A percentile compares a stretch with the other conserved stretches of the same genome.
Evolutionary conservation across 2,888 invertebrate genomes (phyloP).

Genomic region (Melipona bicolor): DNA sequence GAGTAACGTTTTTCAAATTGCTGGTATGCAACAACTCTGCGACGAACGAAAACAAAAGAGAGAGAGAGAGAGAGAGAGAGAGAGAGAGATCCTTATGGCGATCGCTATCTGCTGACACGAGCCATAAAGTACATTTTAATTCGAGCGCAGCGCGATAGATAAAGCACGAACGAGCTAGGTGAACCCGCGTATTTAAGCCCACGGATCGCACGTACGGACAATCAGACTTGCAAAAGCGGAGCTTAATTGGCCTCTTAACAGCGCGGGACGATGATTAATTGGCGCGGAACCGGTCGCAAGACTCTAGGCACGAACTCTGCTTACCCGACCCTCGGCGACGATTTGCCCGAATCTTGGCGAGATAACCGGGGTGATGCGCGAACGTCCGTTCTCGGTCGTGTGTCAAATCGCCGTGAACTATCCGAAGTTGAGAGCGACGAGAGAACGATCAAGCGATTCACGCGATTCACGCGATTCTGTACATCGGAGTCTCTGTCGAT

Average conservation of each 20-base stretch:
- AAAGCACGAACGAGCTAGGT: constrained; percentile 45
- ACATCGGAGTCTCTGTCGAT: not conserved
- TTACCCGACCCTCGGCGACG: constrained; percentile 3
- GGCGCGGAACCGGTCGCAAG: constrained; percentile 63
- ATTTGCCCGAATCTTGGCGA: constrained; percentile 29
- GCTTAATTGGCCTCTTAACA: constrained; percentile 78
- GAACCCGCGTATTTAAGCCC: constrained; percentile 41
- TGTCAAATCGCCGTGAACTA: constrained; percentile 43
- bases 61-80: not conserved
- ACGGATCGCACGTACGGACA: constrained; percentile 69
- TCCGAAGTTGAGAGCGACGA: not conserved
- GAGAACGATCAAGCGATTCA: not conserved
- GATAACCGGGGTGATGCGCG: constrained; percentile 22
- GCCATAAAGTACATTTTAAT: constrained; percentile 75
- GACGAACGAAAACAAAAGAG: not conserved
- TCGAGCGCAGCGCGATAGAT: constrained; percentile 63
- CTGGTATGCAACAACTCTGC: not conserved
- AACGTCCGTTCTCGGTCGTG: not conserved
- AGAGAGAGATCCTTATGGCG: constrained; percentile 31
- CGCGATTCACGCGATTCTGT: not conserved
- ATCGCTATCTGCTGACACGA: constrained; percentile 73
- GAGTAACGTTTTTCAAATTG: constrained; percentile 9
- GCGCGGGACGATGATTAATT: constrained; percentile 77
- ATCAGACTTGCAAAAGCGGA: constrained; percentile 80
- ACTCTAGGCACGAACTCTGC: constrained; percentile 30